A percentile compares a stretch with the other conserved stretches of the same genome.
Evolutionary conservation across 2,888 invertebrate species (phyloP).

Genomic region (Anthophora plumipes): DNA sequence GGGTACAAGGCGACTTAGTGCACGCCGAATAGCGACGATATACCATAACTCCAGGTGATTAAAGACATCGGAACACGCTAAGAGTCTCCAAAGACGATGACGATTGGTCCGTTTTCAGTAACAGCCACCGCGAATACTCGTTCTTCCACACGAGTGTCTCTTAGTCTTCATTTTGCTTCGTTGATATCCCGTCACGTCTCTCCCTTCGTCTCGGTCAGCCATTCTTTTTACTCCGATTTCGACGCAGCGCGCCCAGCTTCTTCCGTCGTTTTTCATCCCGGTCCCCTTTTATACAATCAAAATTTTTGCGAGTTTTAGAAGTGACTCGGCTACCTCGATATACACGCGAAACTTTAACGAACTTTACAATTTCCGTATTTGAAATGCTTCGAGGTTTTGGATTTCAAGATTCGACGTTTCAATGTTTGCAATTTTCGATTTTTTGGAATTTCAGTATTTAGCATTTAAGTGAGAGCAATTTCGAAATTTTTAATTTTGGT

Average conservation of each 20-base stretch:
- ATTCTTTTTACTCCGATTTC: conserved; percentile 4
- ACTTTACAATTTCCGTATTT: no score
- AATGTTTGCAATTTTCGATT: no score
- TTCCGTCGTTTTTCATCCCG: not conserved
- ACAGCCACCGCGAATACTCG: conserved; percentile 36
- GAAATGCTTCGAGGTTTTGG: no score
- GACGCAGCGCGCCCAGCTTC: not conserved
- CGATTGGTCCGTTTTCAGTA: conserved; percentile 65
- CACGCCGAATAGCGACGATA: conserved; percentile 44
- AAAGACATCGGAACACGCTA: conserved; percentile 72
- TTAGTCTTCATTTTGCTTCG: conserved; percentile 42
- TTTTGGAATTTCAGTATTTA: no score
- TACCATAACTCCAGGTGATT: conserved; percentile 74
- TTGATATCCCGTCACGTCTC: conserved; percentile 29
- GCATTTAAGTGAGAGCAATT: no score
- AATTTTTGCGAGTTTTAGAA: not conserved
- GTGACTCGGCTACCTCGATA: not conserved
- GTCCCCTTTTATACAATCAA: not conserved
- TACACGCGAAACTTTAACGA: no score
- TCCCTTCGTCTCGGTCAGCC: not conserved
- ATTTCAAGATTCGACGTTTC: no score
- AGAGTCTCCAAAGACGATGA: conserved; percentile 64
- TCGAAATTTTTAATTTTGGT: no score
- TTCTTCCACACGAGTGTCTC: not conserved
- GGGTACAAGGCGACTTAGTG: conserved; percentile 54